phyloP scores from a whole-genome alignment of 2,888 invertebrate species.

The Nomada fucata region DNA sequence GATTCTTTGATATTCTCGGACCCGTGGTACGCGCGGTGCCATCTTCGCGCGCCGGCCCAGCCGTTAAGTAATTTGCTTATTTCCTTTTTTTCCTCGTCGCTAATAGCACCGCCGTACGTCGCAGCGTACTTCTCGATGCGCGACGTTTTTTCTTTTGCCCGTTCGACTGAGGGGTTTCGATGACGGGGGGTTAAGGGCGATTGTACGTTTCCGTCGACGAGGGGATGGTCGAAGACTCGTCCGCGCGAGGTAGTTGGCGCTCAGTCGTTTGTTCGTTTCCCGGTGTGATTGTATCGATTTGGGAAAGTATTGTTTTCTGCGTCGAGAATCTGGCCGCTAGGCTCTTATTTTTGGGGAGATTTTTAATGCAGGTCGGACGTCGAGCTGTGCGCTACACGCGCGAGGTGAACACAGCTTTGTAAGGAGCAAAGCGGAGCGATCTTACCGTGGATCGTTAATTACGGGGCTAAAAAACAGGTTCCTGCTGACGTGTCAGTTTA shows the following conservation, averaged over 20 bases:
- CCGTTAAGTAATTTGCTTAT: constrained; percentile 75
- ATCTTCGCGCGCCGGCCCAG: constrained; percentile 49
- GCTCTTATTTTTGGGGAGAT: too few species aligned
- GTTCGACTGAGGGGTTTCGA: background rate
- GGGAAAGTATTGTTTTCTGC: too few species aligned
- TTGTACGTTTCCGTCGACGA: too few species aligned
- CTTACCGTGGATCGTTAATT: constrained; percentile 68
- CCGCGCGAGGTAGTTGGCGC: background rate
- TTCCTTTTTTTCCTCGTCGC: constrained; percentile 60
- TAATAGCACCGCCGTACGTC: constrained; percentile 61
- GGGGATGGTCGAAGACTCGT: background rate
- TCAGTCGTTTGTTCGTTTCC: too few species aligned
- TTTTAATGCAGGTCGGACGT: too few species aligned
- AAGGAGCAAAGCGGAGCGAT: constrained; percentile 51
- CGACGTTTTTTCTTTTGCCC: background rate
- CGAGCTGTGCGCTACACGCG: background rate
- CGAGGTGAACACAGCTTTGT: constrained; percentile 20
- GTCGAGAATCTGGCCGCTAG: too few species aligned
- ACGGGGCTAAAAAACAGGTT: constrained; percentile 50
- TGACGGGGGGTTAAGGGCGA: background rate
- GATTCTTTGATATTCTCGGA: constrained; percentile 63
- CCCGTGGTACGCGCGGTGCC: constrained; percentile 51
- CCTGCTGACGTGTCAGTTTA: constrained; percentile 56
- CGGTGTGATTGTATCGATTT: too few species aligned
- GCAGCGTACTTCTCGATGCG: constrained; percentile 55